Evolutionary conservation across 1,140 invertebrate species (phyloP), one percentile per base, ranked within the genome.

Genomic region (Drosophila tropicalis): DNA sequence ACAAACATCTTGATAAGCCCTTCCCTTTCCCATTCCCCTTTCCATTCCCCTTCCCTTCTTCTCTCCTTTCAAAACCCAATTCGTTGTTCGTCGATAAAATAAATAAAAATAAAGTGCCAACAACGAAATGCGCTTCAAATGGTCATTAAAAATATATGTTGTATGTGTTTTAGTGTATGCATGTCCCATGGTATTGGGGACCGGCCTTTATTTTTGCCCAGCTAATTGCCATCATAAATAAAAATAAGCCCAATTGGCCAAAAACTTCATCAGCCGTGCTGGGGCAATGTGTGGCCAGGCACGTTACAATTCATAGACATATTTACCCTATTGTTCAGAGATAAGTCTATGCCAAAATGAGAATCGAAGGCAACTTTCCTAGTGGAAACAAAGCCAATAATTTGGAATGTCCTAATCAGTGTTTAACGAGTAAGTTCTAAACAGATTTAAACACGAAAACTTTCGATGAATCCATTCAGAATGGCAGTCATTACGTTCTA

Each of bases 51-150:
- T 7, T 10, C 12, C 3, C 2, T 7, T 4, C 19, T n/a, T 5
- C n/a, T 39, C 41, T 34, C 0, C 10, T 5, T 19, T 9, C 1
- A 56, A 80, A 83, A 9, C 3, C 17, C 44, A 51, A 51, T 51
- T 51, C 44, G 44, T 51, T 51, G 17, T 51, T 51, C 44, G 44
- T 51, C 44, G 44, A 51, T 51, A 82, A 79, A 83, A 83, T 80
- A 87, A 84, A 83, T 83, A 83, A 80, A 80, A 75, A 80, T 73
- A 83, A 87, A 80, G 76, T 87, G 84, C 72, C 84, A 87, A 89
- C 84, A 80, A 84, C 80, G 84, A 89, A 87, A 87, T 83, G 84
- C 84, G 84, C 84, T 84, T 89, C 73, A 78, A 89, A 89, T 72
- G 83, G 80, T 87, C 83, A 87, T 87, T 87, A 89, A 87, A 87